Evolutionary conservation across 1,140 invertebrate species (phyloP).

Genomic region (Berghia stephanieae): DNA sequence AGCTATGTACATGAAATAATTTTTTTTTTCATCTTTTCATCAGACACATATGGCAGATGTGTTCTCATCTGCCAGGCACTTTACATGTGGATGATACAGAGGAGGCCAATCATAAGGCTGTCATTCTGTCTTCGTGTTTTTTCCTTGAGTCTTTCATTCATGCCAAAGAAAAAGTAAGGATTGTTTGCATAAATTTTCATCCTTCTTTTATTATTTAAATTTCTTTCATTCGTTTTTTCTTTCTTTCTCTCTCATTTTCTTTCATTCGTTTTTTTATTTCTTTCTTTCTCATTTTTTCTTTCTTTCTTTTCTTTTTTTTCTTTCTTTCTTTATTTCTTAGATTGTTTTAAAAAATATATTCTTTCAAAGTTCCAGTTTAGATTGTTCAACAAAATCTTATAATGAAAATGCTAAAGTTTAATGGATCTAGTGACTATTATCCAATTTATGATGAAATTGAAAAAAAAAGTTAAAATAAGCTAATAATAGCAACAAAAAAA

Average conservation of each 20-base stretch:
- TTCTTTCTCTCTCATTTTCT: not conserved
- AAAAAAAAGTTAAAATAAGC: too few relatives aligned
- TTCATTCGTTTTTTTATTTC: not conserved
- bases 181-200: not conserved
- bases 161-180: constrained; percentile 88
- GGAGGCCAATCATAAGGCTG: constrained; percentile 83
- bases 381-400: too few relatives aligned
- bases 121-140: constrained; percentile 90
- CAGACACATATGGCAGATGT: constrained; percentile 96
- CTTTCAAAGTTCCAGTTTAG: too few relatives aligned
- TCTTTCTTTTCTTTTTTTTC: constrained; percentile 40
- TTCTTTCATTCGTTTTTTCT: not conserved
- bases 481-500: too few relatives aligned
- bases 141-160: constrained; percentile 97
- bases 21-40: too few relatives aligned
- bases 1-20: too few relatives aligned
- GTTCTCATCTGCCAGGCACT: constrained; percentile 90
- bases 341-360: too few relatives aligned
- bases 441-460: too few relatives aligned
- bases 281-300: not conserved
- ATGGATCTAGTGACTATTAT: too few relatives aligned
- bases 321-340: not conserved
- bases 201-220: not conserved
- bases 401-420: too few relatives aligned
- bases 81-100: constrained; percentile 77